phyloP scores from a whole-genome alignment of 2,888 invertebrate species.

The Ganaspis brasiliensis region DNA sequence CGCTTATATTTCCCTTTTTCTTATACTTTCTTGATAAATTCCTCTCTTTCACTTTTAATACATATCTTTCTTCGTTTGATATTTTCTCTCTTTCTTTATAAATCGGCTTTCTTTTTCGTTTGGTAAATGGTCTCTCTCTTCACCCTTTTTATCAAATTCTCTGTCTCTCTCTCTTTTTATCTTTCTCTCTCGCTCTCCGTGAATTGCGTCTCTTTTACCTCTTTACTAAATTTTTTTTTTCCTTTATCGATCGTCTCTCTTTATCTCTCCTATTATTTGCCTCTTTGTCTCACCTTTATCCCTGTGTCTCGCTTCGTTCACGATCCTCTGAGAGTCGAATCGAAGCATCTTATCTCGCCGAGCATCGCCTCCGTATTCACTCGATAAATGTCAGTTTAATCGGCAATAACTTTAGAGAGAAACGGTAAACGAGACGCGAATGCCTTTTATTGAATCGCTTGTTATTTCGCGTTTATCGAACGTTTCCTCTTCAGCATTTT shows the following conservation, averaged over 20 bases:
- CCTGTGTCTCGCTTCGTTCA: background rate
- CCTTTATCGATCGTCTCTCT: background rate
- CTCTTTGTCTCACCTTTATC: background rate
- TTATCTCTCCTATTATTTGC: background rate
- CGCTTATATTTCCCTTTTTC: too few relatives aligned
- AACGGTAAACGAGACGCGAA: constrained; percentile 43
- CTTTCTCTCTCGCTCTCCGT: too few relatives aligned
- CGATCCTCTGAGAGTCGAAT: constrained; percentile 25
- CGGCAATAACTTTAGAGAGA: constrained; percentile 35
- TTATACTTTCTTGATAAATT: too few relatives aligned
- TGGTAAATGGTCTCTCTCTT: too few relatives aligned
- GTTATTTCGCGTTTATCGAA: constrained; percentile 42
- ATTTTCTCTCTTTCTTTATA: too few relatives aligned
- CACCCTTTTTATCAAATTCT: too few relatives aligned
- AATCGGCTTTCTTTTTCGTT: too few relatives aligned
- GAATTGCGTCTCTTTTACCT: background rate
- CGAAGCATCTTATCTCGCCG: constrained; percentile 35
- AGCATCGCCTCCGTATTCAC: constrained; percentile 41
- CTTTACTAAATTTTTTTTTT: background rate
- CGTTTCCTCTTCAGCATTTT: constrained; percentile 35
- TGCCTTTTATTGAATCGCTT: constrained; percentile 44
- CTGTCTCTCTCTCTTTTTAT: too few relatives aligned
- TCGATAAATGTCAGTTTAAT: constrained; percentile 44
- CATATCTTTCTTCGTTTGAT: too few relatives aligned
- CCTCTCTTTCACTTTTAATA: too few relatives aligned